Base-by-base conservation (phyloP, 2,113 vertebrate genomes). In the Climacteris rufus region DNA sequence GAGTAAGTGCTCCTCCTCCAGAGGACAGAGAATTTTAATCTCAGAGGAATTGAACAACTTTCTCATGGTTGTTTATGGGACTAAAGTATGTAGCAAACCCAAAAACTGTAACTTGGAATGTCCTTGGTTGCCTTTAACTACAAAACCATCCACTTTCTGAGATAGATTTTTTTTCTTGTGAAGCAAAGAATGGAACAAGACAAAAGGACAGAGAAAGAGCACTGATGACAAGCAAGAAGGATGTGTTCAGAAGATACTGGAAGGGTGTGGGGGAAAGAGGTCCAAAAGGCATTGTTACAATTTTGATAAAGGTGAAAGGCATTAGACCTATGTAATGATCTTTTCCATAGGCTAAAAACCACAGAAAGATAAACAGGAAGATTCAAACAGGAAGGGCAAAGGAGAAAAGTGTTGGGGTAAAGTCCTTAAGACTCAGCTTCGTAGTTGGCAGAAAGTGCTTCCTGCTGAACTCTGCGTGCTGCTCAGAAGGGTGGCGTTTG, bases 21-120 rank as follows among this genome's bases (percentile, higher is more conserved):
- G 75, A 88, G 57, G 44, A 31, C 1, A 69, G 45, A 45, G 44
- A 79, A 35, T 42, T 86, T 80, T 2, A 61, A 33, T 92, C 76
- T 93, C 83, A 66, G 78, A 78, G 84, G 87, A 47, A 80, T 1
- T 89, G 69, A 86, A 59, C 49, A 80, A 83, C 31, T 87, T 94
- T 86, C 76, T 92, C 47, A 68, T 88, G 84, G 65, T 72, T 8
- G 2, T 89, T 88, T 57, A 42, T 90, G 60, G 44, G 37, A 90
- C 49, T 76, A 10, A 96, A 94, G 11, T 50, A 45, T 66, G 64
- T 56, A 71, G 59, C 54, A 89, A 90, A 80, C 35, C 35, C 1
- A 2, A 74, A 77, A 80, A 25, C 53, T 92, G 35, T 61, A 74
- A 68, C 42, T 90, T 74, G 52, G 60, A 86, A 90, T 85, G 56